Evolutionary conservation across 2,113 vertebrate species (phyloP), one percentile per base, ranked within the genome.

Genomic region (Clarias gariepinus): DNA sequence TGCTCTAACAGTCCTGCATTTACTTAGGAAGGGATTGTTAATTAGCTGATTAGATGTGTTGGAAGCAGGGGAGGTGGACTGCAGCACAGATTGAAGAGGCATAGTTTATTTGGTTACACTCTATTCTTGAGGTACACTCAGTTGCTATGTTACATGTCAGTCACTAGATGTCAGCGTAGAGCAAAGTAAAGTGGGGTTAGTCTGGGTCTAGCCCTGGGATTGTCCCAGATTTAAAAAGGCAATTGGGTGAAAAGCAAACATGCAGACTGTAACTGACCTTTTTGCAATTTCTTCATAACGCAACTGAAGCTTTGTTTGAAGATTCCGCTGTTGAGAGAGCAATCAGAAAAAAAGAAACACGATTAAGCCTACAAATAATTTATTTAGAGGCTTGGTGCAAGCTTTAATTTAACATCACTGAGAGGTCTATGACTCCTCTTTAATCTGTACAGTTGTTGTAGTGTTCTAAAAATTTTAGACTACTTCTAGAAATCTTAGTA

Each of bases 251-350:
- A 76, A 85, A 36, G 30, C 3, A 58, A 33, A 9, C 19, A 47
- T 25, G 12, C 1, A n/a, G 33, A 36, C n/a, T n/a, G 10, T 18
- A 76, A 2, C 2, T 66, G 89, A 98, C 98, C 98, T 95, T 91
- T 96, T 97, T 25, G 96, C 81, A 66, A 99, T 91, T 94, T 99
- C 98, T 69, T 91, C 94, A 86, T 99, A 99, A 18, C 98, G 96
- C 81, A 99, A 93, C 86, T 97, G 93, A 81, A 99, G 94, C 91
- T 98, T 99, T 71, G 88, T 63, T 89, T 99, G 98, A 23, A 99
- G 95, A 71, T 99, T 88, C 6, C 89, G 95, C 98, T 99, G 92
- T 85, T 36, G 88, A 88, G 3, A 86, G 60, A 82, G 58, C 4
- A 33, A 84, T 8, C 84, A 85, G 11, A 16, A 15, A 15, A 5